Base-by-base conservation (phyloP, 2,888 invertebrate genomes). In the Micoletzkya japonica region DNA sequence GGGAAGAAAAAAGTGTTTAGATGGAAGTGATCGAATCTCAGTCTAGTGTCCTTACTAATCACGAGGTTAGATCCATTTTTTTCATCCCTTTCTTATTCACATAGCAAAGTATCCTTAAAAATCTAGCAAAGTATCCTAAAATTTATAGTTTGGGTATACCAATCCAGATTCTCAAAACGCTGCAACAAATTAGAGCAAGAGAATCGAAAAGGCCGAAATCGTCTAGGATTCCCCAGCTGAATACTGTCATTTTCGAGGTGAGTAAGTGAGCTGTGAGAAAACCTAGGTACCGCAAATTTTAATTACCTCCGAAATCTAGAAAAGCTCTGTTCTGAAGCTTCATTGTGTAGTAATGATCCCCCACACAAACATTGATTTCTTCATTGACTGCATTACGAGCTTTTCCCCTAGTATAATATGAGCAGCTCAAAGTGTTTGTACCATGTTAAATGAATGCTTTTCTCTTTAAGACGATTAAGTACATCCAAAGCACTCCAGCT, bases 21-120 rank as follows among this genome's bases (percentile, higher is more conserved):
- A 78, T 78, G 78, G 76, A 78, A 60, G 76, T 78, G 39, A 14
- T 76, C 26, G 72, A 78, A 32, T 60, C 70, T 37, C 72, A 75
- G 49, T 74, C 69, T 2, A 71, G 72, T 17, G 66, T 74, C 39
- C 67, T 78, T 32, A 76, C 78, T 6, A 78, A 78, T 60, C 72
- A 70, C n/a, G 78, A 78, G 70, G 78, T 78, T 37, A 68, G 14
- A 24, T 7, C 17, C 54, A 54, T 54, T 54, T 54, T 44, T 44
- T 44, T 44, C n/a, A n/a, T n/a, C n/a, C n/a, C n/a, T n/a, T n/a
- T n/a, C n/a, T n/a, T n/a, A n/a, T n/a, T n/a, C n/a, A n/a, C n/a
- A n/a, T n/a, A n/a, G n/a, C n/a, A n/a, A n/a, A n/a, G n/a, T n/a
- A n/a, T n/a, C n/a, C n/a, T n/a, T n/a, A n/a, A n/a, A n/a, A n/a